A percentile compares a stretch with the other conserved stretches of the same genome.
Conservation (phyloP, 2,113 vertebrate species). For the Porphyrio hochstetteri region DNA sequence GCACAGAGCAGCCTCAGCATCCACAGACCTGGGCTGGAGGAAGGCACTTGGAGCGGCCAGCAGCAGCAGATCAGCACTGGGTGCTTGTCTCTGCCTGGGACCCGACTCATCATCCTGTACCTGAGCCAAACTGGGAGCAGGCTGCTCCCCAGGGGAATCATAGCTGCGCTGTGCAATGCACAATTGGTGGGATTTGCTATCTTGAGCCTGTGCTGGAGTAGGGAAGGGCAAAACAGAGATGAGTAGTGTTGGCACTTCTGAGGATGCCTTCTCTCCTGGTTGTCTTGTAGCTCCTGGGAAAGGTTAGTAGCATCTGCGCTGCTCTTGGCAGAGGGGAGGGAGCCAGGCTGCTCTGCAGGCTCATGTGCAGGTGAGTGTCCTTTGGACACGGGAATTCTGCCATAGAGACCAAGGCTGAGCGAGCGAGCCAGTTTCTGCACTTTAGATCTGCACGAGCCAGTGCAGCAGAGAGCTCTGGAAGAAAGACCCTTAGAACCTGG, state of each 20-base stretch:
- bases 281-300: not conserved
- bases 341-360: not conserved
- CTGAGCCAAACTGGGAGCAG: not conserved
- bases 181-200: not conserved
- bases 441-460: not conserved
- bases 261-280: not conserved
- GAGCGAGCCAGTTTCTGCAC: not conserved
- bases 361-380: not conserved
- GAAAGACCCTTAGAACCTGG: not conserved
- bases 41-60: accelerated
- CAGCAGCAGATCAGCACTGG: accelerated
- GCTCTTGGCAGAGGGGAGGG: not conserved
- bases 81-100: not conserved
- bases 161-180: not conserved
- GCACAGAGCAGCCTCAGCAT: not conserved
- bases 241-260: not conserved
- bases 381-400: not conserved
- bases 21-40: not conserved
- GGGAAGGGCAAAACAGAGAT: not conserved
- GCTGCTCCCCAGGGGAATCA: not conserved
- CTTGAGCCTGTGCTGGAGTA: not conserved
- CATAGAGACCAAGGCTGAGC: not conserved
- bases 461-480: not conserved
- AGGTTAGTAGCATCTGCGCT: accelerated
- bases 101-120: accelerated